Conservation (phyloP, 1,140 invertebrate species). For the Rhynchophorus ferrugineus region DNA sequence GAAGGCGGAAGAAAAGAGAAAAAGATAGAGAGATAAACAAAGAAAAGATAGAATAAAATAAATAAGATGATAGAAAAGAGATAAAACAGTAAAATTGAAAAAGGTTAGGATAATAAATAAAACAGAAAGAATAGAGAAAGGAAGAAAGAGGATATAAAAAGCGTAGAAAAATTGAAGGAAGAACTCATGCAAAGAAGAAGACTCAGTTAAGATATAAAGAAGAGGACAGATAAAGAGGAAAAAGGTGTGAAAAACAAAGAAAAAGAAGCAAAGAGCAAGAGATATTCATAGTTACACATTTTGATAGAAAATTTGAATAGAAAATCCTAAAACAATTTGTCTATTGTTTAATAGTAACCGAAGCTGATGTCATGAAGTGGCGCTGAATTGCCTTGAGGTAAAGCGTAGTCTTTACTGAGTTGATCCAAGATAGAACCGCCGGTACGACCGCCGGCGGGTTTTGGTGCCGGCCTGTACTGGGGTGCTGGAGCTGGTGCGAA, state of each 20-base stretch:
- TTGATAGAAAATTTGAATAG: neutral
- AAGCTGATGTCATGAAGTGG: conserved; percentile 74
- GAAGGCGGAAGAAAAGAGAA: neutral
- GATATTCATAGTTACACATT: neutral
- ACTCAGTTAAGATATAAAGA: neutral
- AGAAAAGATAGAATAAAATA: neutral
- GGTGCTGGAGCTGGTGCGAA: conserved; percentile 18
- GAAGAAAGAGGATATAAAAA: neutral
- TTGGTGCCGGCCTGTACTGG: conserved; percentile 23
- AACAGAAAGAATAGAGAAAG: neutral
- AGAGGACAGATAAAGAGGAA: neutral
- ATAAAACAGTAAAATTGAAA: neutral
- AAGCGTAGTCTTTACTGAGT: conserved; percentile 68
- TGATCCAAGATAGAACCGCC: conserved; percentile 66
- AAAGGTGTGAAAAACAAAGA: neutral
- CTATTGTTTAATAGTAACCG: conserved; percentile 43
- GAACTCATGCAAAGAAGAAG: too few relatives aligned
- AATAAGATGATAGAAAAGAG: too few relatives aligned
- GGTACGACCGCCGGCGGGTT: conserved; percentile 36
- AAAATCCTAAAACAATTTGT: neutral
- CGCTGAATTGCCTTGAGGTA: conserved; percentile 56
- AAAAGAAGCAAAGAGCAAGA: neutral
- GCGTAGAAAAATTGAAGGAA: neutral
- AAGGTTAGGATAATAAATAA: neutral
- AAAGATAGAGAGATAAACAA: neutral